A percentile compares a stretch with the other conserved stretches of the same genome.
phyloP scores from a whole-genome alignment of 2,888 invertebrate species.

The Stenoptilia bipunctidactyla region DNA sequence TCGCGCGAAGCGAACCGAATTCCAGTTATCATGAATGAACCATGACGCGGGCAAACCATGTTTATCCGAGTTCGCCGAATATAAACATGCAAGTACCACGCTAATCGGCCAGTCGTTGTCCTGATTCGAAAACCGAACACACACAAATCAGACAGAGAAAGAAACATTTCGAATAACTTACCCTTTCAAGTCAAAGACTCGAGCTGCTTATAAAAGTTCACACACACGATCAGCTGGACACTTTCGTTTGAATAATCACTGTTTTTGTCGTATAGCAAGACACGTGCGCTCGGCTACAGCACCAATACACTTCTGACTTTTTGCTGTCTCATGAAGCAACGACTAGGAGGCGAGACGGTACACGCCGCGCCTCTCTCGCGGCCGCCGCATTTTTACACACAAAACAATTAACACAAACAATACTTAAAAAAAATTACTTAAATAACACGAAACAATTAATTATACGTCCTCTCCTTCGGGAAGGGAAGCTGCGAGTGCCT shows the following conservation, averaged over 20 bases:
- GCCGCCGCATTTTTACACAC: slow-evolving; percentile 46
- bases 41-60: no score
- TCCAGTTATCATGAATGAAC: no score
- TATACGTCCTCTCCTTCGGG: slow-evolving; percentile 33
- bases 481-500: slow-evolving; percentile 32
- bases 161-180: background rate
- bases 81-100: background rate
- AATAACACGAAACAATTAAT: slow-evolving; percentile 16
- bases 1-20: no score
- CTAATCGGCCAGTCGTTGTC: background rate
- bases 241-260: slow-evolving; percentile 8
- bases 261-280: background rate
- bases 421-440: slow-evolving; percentile 7
- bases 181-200: background rate
- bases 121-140: background rate
- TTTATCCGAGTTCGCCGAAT: background rate
- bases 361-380: slow-evolving; percentile 43
- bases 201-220: background rate
- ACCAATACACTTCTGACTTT: slow-evolving; percentile 31
- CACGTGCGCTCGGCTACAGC: slow-evolving; percentile 14
- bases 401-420: slow-evolving; percentile 4
- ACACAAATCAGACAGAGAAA: background rate
- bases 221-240: slow-evolving; percentile 14
- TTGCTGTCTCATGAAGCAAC: background rate
- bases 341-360: slow-evolving; percentile 34